Conservation (phyloP, 2,113 vertebrate species). For the Tetraodon nigroviridis region DNA sequence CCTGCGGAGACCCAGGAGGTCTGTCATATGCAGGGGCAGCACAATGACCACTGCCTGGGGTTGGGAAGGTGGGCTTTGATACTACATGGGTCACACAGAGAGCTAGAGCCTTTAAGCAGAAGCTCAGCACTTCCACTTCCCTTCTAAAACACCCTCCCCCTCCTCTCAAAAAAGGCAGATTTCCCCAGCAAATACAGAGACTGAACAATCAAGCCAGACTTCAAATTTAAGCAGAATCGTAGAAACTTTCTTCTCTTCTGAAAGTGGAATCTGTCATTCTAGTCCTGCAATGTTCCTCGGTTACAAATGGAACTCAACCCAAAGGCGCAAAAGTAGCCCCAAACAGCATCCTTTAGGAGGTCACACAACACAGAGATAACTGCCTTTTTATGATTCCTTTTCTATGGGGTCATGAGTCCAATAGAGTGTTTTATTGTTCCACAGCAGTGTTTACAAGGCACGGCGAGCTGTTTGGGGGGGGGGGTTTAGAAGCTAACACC, state of each 20-base stretch:
- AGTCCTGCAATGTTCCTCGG: slow-evolving; percentile 26
- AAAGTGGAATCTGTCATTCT: too few relatives aligned
- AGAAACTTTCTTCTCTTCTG: neutral
- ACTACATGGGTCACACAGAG: slow-evolving; percentile 74
- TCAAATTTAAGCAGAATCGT: neutral
- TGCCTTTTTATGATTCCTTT: slow-evolving; percentile 79
- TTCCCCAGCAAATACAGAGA: neutral
- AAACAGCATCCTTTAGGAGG: slow-evolving; percentile 73
- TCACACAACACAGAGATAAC: slow-evolving; percentile 73
- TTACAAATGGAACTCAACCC: slow-evolving; percentile 45
- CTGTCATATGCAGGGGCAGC: slow-evolving; percentile 70
- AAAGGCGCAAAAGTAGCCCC: slow-evolving; percentile 50
- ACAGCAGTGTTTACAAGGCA: slow-evolving; percentile 71
- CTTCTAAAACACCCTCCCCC: slow-evolving; percentile 49
- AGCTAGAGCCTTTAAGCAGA: slow-evolving; percentile 60
- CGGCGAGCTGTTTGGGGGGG: slow-evolving; percentile 51
- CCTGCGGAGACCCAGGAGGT: slow-evolving; percentile 73
- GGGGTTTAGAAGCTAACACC: slow-evolving; percentile 56
- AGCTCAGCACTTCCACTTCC: slow-evolving; percentile 56
- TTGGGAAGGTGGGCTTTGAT: slow-evolving; percentile 74
- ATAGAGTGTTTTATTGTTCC: slow-evolving; percentile 82
- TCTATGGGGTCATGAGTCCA: slow-evolving; percentile 74
- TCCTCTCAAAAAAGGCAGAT: slow-evolving; percentile 6
- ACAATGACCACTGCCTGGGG: slow-evolving; percentile 72
- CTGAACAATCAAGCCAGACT: neutral